These are phyloP conservation scores for Hydroisotoma schaefferi DNA, from an alignment of 2,888 invertebrate species.

Conservation along the genomic window DNA sequence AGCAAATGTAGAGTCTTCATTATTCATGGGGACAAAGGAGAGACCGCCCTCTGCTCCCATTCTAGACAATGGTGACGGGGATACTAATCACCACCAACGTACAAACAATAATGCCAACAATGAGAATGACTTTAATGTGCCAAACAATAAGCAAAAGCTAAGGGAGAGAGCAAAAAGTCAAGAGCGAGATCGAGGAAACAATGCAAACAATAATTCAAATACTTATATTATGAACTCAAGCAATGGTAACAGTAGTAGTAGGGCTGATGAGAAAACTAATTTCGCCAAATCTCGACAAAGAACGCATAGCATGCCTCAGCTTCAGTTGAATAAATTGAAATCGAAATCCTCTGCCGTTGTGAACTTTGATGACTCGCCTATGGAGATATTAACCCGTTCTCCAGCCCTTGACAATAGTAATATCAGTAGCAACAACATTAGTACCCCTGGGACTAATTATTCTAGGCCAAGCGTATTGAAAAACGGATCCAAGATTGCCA, in stretches of 20 bases:
- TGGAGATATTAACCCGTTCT: constrained; percentile 11
- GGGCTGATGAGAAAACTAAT: constrained; percentile 51
- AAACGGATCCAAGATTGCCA: constrained; percentile 3
- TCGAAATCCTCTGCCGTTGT: constrained; percentile 37
- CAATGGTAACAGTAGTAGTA: background rate
- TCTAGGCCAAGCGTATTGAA: constrained; percentile 8
- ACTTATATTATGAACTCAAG: too few species aligned
- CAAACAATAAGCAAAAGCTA: constrained; percentile 13
- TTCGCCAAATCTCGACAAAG: constrained; percentile 68
- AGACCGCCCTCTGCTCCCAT: constrained; percentile 76
- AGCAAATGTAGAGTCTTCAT: constrained; percentile 24
- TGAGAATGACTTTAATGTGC: constrained; percentile 16
- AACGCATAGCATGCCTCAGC: constrained; percentile 77
- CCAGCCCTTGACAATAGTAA: constrained; percentile 15
- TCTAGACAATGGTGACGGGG: constrained; percentile 63
- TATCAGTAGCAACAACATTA: too few species aligned
- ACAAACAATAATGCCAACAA: constrained; percentile 50
- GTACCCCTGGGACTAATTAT: too few species aligned
- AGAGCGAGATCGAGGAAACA: constrained; percentile 23
- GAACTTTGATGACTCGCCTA: constrained; percentile 37
- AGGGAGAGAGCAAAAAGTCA: constrained; percentile 42
- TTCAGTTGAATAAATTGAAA: constrained; percentile 53
- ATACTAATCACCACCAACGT: too few species aligned
- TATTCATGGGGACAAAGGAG: constrained; percentile 47
- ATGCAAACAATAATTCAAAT: constrained; percentile 16